These are phyloP conservation scores for Alosa sapidissima DNA, from an alignment of 2,797 vertebrate species.

Conservation along the genomic window DNA sequence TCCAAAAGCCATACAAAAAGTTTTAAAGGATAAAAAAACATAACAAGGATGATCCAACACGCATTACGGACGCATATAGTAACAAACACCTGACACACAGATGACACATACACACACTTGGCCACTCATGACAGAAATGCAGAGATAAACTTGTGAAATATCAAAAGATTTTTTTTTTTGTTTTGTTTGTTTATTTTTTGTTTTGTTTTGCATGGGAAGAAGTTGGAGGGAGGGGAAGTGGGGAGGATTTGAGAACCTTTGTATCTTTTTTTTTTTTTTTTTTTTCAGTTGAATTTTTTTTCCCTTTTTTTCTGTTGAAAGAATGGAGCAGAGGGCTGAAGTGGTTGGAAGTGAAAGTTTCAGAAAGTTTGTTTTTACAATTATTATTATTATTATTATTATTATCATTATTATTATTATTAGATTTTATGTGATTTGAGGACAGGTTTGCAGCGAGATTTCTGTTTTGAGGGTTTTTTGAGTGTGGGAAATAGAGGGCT, in stretches of 20 bases:
- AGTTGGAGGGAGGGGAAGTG: constrained; percentile 62
- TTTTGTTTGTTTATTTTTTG: constrained; percentile 64
- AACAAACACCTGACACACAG: constrained; percentile 54
- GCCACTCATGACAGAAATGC: constrained; percentile 63
- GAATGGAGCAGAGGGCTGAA: constrained; percentile 50
- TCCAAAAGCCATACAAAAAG: constrained; percentile 82
- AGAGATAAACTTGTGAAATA: constrained; percentile 76
- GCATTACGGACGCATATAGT: constrained; percentile 51
- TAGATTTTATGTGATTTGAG: constrained; percentile 78
- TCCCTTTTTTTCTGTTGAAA: constrained; percentile 68
- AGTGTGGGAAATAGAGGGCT: constrained; percentile 65
- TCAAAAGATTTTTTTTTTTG: constrained; percentile 64
- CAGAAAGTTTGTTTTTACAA: constrained; percentile 76
- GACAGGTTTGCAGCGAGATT: constrained; percentile 69
- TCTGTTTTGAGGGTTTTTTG: constrained; percentile 71
- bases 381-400: constrained; percentile 70
- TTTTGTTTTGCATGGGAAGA: constrained; percentile 77
- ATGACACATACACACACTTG: constrained; percentile 43
- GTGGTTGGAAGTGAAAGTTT: constrained; percentile 69
- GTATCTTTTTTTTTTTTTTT: constrained; percentile 45
- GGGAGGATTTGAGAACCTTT: constrained; percentile 57
- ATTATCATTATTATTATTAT: constrained; percentile 60
- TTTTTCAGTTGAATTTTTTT: constrained; percentile 59
- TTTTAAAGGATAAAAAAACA: constrained; percentile 65
- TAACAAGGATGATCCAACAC: constrained; percentile 55